Base-by-base conservation (phyloP, 2,888 invertebrate genomes). In the Gandaritis pyraliata region DNA sequence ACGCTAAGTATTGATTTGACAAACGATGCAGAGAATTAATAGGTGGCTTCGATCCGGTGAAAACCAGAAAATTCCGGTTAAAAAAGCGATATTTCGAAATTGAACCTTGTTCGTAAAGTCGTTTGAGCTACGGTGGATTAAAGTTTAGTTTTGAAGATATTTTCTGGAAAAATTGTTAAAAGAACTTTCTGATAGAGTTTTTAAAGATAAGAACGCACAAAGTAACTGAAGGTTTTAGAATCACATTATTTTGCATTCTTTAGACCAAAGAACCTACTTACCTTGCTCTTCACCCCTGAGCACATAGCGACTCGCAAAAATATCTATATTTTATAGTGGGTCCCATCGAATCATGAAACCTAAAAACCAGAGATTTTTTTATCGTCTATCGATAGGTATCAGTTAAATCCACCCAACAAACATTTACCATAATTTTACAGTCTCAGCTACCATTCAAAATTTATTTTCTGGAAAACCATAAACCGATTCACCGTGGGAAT, bases 21-120 rank as follows among this genome's bases (percentile, higher is more conserved):
- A 46, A 60, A 55, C 38, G 54, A 58, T 23, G 58, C 51, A 46
- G 38, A 51, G 58, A 58, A 51, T 58, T 58, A 18, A 58, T 29
- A 36, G 38, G 38, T 4, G 48, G 36, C 36, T 16, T 41, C 48
- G 16, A 56, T 50, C 50, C 7, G 39, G 13, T 13, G 23, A 6
- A 50, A 12, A 38, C 38, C 50, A 50, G 23, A 36, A 50, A 18
- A 50, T 8, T 39, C 23, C 38, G 50, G 18, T 50, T 36, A 49
- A 36, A 50, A 50, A 49, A 49, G 33, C 48, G 33, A 30, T 47
- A 47, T 47, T 47, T 47, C 10, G 12, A 49, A 49, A 49, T 49
- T 49, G 49, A 36, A 49, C 36, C 36, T 3, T 36, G 12, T n/a
- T 15, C 18, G 8, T 38, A 23, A 51, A 51, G 29, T 51, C 16